Conservation (phyloP, 2,113 vertebrate species). For the Cryptomyrus ogoouensis region DNA sequence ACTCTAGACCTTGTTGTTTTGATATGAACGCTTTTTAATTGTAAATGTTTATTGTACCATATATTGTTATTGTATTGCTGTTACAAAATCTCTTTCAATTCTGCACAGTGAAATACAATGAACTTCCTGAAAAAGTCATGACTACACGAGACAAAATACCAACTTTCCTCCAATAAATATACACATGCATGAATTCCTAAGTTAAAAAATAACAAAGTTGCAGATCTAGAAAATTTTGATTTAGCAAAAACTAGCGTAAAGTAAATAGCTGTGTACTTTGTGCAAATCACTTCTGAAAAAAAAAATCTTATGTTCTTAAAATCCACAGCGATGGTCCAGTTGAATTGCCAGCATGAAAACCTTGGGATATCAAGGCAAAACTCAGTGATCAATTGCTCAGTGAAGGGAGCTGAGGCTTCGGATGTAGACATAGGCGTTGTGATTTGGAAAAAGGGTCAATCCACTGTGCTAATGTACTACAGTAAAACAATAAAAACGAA, state of each 20-base stretch:
- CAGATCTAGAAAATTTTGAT: not conserved
- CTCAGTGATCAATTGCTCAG: conserved; percentile 24
- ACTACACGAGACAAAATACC: not conserved
- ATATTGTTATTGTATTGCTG: not conserved
- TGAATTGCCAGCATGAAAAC: conserved; percentile 22
- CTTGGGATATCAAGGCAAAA: conserved; percentile 7
- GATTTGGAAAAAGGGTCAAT: not conserved
- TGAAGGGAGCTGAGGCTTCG: not conserved
- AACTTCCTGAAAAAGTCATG: not conserved
- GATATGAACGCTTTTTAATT: not conserved
- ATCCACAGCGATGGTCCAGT: conserved; percentile 6
- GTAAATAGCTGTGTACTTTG: not conserved
- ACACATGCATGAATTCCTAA: not conserved
- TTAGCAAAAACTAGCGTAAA: not conserved
- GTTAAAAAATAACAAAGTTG: not conserved
- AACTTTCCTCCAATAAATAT: not conserved
- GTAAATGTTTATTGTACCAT: not conserved
- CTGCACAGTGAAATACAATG: not conserved
- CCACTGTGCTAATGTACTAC: conserved; percentile 34
- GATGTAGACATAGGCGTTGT: not conserved
- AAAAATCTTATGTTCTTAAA: not conserved
- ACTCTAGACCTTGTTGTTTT: not conserved
- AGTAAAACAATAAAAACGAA: accelerated
- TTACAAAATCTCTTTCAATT: not conserved
- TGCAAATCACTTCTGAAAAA: not conserved